Evolutionary conservation across 2,797 vertebrate species (phyloP), one percentile per base, ranked within the genome.

Genomic region (Schizothorax lantsangensis): DNA sequence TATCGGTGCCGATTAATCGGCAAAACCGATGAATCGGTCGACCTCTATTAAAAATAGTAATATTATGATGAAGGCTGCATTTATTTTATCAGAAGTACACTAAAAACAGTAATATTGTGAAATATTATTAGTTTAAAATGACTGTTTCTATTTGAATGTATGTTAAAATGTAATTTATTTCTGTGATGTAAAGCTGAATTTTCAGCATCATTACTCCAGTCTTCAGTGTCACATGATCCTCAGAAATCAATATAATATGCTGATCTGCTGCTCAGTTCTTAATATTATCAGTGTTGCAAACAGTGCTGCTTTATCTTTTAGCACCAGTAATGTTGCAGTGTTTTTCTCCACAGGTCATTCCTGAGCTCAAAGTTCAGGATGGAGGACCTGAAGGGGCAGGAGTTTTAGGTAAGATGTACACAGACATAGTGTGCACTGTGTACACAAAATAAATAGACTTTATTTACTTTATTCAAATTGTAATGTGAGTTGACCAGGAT

Each of bases 351-450:
- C 92, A 99, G 98, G 93, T 99, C 83, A 94, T 99, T 71, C 97
- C 98, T 93, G 95, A 97, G 94, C 93, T 99, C 90, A 93, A 83
- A 71, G 91, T 97, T 91, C 95, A 94, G 81, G 92, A 95, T 2
- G 98, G 98, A 91, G 97, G 98, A 83, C 64, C 78, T 33, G 92
- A 95, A 0, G 97, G 98, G 88, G 97, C 98, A 0, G 97, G 97
- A 89, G 92, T 98, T 87, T 93, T 99, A 10, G 98, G 98, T 99
- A 91, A 96, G 94, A 93, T n/a, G 30, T 7, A 83, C n/a, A 43
- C 33, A 79, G 47, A 78, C 17, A 7, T 79, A 26, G 38, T 62
- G 59, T 26, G n/a, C 57, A 11, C 23, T 62, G 59, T 62, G 59
- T 5, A 14, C 4, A 26, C 26, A 14, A 64, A 30, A 64, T 30